Evolutionary conservation across 2,113 vertebrate genomes (phyloP).

Genomic region (Nibea coibor): DNA sequence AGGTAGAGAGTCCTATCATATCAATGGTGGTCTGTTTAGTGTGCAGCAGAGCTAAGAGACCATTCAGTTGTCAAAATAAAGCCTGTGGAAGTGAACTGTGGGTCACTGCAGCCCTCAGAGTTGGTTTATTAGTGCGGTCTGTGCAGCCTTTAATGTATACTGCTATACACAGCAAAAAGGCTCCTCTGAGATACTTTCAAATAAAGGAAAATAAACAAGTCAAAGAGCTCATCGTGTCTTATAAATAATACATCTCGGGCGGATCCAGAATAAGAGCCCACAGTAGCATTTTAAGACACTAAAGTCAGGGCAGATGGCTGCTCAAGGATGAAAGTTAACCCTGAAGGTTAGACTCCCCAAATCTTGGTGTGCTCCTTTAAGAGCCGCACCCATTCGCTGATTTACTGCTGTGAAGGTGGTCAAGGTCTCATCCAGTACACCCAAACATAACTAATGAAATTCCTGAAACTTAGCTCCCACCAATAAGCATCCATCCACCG

Average conservation of each 20-base stretch:
- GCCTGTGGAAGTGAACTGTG: slow-evolving; percentile 54
- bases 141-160: slow-evolving; percentile 58
- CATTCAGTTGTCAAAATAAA: slow-evolving; percentile 80
- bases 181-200: not conserved
- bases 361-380: slow-evolving; percentile 12
- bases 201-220: not conserved
- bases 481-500: slow-evolving; percentile 46
- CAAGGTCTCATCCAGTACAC: slow-evolving; percentile 34
- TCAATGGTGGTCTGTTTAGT: slow-evolving; percentile 80
- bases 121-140: slow-evolving; percentile 73
- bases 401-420: slow-evolving; percentile 44
- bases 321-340: slow-evolving; percentile 23
- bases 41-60: slow-evolving; percentile 65
- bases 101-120: slow-evolving; percentile 62
- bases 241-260: not conserved
- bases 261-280: not conserved
- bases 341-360: not conserved
- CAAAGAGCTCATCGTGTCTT: not conserved
- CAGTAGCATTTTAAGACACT: not conserved
- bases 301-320: not conserved
- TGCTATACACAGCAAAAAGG: slow-evolving; percentile 39
- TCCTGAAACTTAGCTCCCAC: slow-evolving; percentile 50
- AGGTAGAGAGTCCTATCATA: slow-evolving; percentile 59
- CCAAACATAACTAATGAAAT: slow-evolving; percentile 62
- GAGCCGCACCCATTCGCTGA: slow-evolving; percentile 7